Conservation (phyloP, 53 echinoderm and acorn worm species). For the Paelopatides confundens region DNA sequence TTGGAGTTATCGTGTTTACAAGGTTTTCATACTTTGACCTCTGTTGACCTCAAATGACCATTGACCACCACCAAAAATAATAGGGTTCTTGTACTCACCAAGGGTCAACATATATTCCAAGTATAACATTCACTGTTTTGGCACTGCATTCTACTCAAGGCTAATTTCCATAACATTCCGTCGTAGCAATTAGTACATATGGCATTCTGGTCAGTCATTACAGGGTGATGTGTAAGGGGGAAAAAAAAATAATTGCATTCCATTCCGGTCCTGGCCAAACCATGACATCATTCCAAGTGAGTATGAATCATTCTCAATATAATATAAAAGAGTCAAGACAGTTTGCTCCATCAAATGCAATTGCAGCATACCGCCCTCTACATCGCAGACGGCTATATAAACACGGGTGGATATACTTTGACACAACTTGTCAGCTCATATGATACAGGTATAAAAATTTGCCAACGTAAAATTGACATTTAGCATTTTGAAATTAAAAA, state of each 20-base stretch:
- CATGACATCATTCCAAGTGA: not conserved
- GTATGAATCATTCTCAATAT: not conserved
- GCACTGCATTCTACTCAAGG: not conserved
- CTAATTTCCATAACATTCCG: not conserved
- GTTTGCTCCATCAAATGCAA: not conserved
- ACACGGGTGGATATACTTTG: not conserved
- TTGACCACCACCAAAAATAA: no score
- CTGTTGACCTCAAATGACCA: no score
- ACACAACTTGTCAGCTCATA: not conserved
- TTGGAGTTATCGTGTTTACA: no score
- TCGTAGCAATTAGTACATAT: not conserved
- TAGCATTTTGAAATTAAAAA: not conserved
- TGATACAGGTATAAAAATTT: not conserved
- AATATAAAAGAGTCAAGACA: not conserved
- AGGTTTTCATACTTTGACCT: no score
- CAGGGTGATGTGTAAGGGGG: not conserved
- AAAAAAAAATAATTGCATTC: not conserved
- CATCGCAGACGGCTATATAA: not conserved
- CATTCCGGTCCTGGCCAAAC: not conserved
- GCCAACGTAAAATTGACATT: not conserved
- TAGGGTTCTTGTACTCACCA: no score
- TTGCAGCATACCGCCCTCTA: not conserved
- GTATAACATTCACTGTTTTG: not conserved
- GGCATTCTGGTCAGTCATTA: not conserved
- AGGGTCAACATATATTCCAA: not conserved